Percentiles rank a stretch among this genome's conserved stretches.
phyloP scores from a whole-genome alignment of 64 coral and sea anemone genomes.

The Stichodactyla mertensii region DNA sequence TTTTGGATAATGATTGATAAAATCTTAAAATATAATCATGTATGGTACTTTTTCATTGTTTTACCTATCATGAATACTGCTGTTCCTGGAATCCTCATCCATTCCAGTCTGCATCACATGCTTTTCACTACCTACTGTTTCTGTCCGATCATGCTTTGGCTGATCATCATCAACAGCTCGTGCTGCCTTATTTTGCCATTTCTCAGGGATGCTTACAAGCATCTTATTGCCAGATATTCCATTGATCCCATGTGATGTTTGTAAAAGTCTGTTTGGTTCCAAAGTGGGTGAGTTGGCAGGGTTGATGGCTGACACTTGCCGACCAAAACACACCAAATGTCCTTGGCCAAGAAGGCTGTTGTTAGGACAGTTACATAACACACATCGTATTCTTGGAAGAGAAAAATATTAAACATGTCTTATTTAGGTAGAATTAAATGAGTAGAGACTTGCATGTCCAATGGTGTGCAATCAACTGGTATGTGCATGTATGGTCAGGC shows the following conservation, averaged over 20 bases:
- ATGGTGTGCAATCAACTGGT: no score
- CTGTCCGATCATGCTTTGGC: not conserved
- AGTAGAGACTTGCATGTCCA: no score
- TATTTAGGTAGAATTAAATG: no score
- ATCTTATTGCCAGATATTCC: not conserved
- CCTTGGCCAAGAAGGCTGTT: conserved; percentile 74
- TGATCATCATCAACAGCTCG: not conserved
- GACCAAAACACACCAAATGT: conserved; percentile 73
- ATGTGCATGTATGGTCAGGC: no score
- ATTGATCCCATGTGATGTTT: not conserved
- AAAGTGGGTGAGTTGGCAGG: not conserved
- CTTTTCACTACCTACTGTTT: no score
- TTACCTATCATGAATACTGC: not conserved
- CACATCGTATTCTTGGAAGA: conserved; percentile 62
- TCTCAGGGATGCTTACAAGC: not conserved
- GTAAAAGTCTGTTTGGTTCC: not conserved
- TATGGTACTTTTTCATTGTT: not conserved
- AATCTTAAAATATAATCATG: no score
- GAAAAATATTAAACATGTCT: not conserved
- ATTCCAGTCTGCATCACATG: not conserved
- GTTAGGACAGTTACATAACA: conserved; percentile 66
- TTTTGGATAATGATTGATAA: no score
- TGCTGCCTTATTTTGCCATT: not conserved
- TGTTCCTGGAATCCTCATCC: not conserved
- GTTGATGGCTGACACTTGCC: not conserved